A percentile compares a stretch with the other conserved stretches of the same genome.
Evolutionary conservation across 2,888 invertebrate species (phyloP).

Genomic region (Microctonus brassicae): DNA sequence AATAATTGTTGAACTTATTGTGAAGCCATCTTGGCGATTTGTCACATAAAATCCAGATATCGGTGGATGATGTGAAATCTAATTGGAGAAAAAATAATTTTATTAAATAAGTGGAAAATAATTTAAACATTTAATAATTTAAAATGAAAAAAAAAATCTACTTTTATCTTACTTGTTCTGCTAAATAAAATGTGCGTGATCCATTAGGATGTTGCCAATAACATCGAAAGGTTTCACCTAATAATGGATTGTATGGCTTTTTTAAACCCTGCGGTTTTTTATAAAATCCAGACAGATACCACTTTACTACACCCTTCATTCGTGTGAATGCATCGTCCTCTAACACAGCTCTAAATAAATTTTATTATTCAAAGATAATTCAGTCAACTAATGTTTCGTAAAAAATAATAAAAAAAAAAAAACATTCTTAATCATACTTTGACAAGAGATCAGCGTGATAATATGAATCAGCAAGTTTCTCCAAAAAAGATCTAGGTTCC

Average conservation of each 20-base stretch:
- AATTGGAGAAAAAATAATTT: conserved; percentile 42
- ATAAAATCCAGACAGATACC: conserved; percentile 94
- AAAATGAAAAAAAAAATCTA: conserved; percentile 9
- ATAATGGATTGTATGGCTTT: conserved; percentile 95
- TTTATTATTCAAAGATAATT: neutral
- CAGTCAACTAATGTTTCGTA: neutral
- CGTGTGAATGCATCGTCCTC: conserved; percentile 91
- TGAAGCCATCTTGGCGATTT: conserved; percentile 93
- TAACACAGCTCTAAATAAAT: conserved; percentile 73
- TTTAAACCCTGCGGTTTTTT: conserved; percentile 95
- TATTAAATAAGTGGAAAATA: conserved; percentile 1
- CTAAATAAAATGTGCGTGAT: conserved; percentile 90
- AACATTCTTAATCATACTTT: conserved; percentile 73
- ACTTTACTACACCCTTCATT: conserved; percentile 89
- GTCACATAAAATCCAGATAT: conserved; percentile 94
- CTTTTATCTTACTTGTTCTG: conserved; percentile 82
- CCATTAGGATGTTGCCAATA: conserved; percentile 88
- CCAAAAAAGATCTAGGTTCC: conserved; percentile 93
- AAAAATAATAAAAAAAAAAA: neutral
- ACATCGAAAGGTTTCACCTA: conserved; percentile 93
- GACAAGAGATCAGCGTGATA: conserved; percentile 92
- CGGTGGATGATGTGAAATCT: conserved; percentile 95
- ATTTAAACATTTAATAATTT: too few species aligned
- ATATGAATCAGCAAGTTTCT: conserved; percentile 93
- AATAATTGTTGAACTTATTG: conserved; percentile 90